Conservation (phyloP, 2,113 vertebrate genomes). For the Oryzias woworae region DNA sequence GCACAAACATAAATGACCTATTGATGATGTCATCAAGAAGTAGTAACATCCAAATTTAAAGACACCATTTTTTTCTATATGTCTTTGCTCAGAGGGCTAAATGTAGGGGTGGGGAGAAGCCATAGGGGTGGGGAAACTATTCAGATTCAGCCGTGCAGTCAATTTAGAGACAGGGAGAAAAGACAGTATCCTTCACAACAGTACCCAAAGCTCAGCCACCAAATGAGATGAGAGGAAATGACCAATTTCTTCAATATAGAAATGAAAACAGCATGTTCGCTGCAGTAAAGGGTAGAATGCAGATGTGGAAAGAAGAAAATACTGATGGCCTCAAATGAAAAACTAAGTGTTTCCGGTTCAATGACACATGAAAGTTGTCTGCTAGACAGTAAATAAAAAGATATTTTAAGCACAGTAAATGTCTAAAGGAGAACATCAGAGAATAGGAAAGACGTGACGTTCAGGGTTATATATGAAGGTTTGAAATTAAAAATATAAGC, state of each 20-base stretch:
- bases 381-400: background rate
- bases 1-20: no score
- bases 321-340: conserved; percentile 13
- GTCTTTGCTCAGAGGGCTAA: no score
- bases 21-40: no score
- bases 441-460: no score
- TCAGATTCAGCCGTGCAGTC: conserved; percentile 30
- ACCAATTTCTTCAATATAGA: conserved; percentile 61
- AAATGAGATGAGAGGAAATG: conserved; percentile 69
- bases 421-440: no score
- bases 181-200: conserved; percentile 51
- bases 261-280: conserved; percentile 16
- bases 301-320: no score
- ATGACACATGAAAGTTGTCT: background rate
- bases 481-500: no score
- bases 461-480: no score
- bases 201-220: conserved; percentile 42
- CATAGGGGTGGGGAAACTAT: no score
- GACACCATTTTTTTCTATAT: no score
- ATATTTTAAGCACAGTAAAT: background rate
- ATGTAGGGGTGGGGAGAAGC: no score
- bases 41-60: no score
- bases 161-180: conserved; percentile 64
- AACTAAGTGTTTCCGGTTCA: conserved; percentile 11
- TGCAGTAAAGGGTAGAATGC: conserved; percentile 14